phyloP scores from a whole-genome alignment of 2,888 invertebrate genomes.

The Drosophila fulvimacula region DNA sequence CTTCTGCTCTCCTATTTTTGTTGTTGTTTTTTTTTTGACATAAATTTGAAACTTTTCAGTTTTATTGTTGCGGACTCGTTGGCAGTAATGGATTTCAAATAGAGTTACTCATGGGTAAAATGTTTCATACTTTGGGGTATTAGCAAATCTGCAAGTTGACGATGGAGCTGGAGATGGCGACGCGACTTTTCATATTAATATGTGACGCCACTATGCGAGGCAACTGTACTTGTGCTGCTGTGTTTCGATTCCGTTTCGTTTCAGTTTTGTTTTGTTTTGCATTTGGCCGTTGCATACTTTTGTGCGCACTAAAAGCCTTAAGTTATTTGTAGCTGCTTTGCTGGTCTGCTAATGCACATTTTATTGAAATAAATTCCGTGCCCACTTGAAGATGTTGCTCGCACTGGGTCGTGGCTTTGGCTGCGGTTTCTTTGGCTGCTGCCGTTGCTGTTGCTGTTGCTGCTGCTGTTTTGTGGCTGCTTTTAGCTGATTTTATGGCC shows the following conservation, averaged over 20 bases:
- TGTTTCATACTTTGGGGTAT: conserved; percentile 80
- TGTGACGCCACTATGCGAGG: conserved; percentile 41
- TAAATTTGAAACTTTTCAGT: conserved; percentile 81
- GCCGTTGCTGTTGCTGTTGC: conserved; percentile 49
- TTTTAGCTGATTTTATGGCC: conserved; percentile 79
- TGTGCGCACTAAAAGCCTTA: conserved; percentile 72
- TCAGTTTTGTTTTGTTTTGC: conserved; percentile 51
- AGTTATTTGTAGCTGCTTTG: conserved; percentile 77
- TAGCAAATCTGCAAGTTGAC: conserved; percentile 73
- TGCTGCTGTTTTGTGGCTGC: conserved; percentile 73
- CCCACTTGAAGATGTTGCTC: conserved; percentile 51
- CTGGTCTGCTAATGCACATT: conserved; percentile 74
- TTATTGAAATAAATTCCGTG: conserved; percentile 80
- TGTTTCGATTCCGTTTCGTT: conserved; percentile 27
- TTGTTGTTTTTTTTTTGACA: conserved; percentile 58
- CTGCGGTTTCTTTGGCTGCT: conserved; percentile 19
- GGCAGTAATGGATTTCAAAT: conserved; percentile 80
- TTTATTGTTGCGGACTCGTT: conserved; percentile 78
- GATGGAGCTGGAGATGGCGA: conserved; percentile 18
- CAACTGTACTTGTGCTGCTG: conserved; percentile 30
- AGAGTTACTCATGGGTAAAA: conserved; percentile 81
- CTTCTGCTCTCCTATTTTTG: conserved; percentile 16
- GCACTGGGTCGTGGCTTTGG: conserved; percentile 18
- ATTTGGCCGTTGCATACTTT: conserved; percentile 58
- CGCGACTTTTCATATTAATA: conserved; percentile 53